A percentile compares a stretch with the other conserved stretches of the same genome.
Evolutionary conservation across 2,888 invertebrate species (phyloP).

Genomic region (Pyralis farinalis): DNA sequence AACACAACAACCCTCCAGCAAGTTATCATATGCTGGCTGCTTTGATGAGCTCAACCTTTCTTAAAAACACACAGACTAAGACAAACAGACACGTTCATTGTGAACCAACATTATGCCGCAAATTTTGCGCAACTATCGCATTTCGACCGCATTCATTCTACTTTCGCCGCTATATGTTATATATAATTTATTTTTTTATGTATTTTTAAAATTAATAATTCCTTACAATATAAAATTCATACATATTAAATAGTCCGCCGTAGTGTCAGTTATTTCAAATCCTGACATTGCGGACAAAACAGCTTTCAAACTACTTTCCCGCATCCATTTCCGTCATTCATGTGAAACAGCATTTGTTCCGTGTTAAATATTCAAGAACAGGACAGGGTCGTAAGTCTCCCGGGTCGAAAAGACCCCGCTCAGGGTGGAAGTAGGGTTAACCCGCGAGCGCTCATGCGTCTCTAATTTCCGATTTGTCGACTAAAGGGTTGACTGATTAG

Average conservation of each 20-base stretch:
- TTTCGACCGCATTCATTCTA: no score
- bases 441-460: conserved; percentile 75
- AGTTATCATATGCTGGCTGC: no score
- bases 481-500: conserved; percentile 77
- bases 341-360: conserved; percentile 53
- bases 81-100: no score
- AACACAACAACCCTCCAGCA: no score
- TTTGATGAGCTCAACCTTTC: no score
- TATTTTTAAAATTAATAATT: no score
- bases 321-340: conserved; percentile 22
- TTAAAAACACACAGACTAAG: no score
- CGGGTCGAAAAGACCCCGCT: conserved; percentile 50
- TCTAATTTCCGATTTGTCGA: conserved; percentile 79
- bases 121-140: no score
- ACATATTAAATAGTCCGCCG: background rate
- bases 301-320: conserved; percentile 11
- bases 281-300: conserved; percentile 7
- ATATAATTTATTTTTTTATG: no score
- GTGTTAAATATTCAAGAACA: conserved; percentile 77
- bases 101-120: no score
- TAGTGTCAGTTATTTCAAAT: background rate
- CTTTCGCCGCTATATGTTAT: no score
- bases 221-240: no score
- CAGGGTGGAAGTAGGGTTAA: conserved; percentile 49
- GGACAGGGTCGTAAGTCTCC: conserved; percentile 56